These are phyloP conservation scores for Melanostoma mellinum DNA, from an alignment of 2,888 invertebrate species.

Conservation along the genomic window DNA sequence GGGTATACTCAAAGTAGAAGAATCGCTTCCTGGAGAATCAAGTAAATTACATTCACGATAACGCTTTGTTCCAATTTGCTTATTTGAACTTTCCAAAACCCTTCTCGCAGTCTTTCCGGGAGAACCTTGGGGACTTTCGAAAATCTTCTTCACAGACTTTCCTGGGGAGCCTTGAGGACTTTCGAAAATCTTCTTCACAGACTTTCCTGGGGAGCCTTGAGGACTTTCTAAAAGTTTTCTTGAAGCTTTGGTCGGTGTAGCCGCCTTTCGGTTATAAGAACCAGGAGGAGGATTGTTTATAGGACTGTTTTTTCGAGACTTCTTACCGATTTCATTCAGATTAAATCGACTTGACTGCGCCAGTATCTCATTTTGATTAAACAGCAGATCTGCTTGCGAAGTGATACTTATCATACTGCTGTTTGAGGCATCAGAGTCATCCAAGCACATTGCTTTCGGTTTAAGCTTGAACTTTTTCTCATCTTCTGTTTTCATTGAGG, in stretches of 20 bases:
- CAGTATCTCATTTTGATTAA: constrained; percentile 81
- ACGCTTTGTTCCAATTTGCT: constrained; percentile 48
- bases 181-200: constrained; percentile 37
- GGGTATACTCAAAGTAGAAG: constrained; percentile 39
- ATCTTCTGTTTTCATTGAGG: background rate
- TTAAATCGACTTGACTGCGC: constrained; percentile 82
- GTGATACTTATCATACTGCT: constrained; percentile 76
- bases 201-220: constrained; percentile 13
- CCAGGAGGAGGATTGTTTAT: background rate
- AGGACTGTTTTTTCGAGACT: constrained; percentile 73
- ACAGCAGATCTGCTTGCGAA: constrained; percentile 77
- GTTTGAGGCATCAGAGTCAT: constrained; percentile 75
- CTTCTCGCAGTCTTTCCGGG: constrained; percentile 43
- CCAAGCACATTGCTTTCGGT: constrained; percentile 52
- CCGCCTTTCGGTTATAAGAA: background rate
- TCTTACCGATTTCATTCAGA: constrained; percentile 78
- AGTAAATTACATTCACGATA: constrained; percentile 65
- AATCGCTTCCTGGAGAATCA: constrained; percentile 59
- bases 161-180: constrained; percentile 38
- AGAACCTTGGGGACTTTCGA: constrained; percentile 13
- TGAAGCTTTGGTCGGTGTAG: constrained; percentile 32
- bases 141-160: constrained; percentile 30
- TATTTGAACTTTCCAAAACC: constrained; percentile 27
- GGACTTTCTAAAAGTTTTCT: constrained; percentile 46
- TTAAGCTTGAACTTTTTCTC: constrained; percentile 27